Evolutionary conservation across 2,113 vertebrate species (phyloP).

Genomic region (Apteryx owenii): DNA sequence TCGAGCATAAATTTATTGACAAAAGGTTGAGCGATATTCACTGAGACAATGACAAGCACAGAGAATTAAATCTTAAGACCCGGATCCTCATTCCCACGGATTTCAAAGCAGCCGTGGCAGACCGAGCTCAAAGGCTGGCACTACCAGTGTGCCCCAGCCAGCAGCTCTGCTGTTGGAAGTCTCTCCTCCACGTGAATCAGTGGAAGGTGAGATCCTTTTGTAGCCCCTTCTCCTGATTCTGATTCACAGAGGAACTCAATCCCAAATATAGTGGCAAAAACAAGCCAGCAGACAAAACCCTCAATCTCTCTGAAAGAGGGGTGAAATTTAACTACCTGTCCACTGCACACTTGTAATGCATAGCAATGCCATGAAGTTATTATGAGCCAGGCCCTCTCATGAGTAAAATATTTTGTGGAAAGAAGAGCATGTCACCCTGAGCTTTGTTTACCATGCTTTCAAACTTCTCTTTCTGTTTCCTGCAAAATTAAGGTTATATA

Average conservation of each 20-base stretch:
- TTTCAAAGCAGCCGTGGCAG: not conserved
- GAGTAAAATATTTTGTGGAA: not conserved
- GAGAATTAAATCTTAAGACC: not conserved
- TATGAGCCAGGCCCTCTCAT: not conserved
- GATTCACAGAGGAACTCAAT: not conserved
- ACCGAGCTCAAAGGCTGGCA: not conserved
- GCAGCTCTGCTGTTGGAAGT: not conserved
- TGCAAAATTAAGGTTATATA: constrained; percentile 15
- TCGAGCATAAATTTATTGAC: not conserved
- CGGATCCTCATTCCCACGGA: not conserved
- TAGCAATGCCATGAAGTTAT: not conserved
- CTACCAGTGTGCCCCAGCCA: not conserved
- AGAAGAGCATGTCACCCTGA: not conserved
- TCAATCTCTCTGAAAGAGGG: not conserved
- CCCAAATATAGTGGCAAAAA: not conserved
- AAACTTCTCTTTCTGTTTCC: not conserved
- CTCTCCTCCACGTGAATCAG: not conserved
- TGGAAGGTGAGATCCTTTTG: not conserved
- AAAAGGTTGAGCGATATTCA: not conserved
- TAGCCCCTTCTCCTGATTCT: not conserved
- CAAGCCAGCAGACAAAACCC: not conserved
- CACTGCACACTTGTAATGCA: not conserved
- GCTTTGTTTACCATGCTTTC: not conserved
- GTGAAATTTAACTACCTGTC: not conserved
- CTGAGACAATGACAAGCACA: not conserved